These are phyloP conservation scores for Anguilla pacifica DNA, from an alignment of 2,797 vertebrate genomes.

Conservation along the genomic window DNA sequence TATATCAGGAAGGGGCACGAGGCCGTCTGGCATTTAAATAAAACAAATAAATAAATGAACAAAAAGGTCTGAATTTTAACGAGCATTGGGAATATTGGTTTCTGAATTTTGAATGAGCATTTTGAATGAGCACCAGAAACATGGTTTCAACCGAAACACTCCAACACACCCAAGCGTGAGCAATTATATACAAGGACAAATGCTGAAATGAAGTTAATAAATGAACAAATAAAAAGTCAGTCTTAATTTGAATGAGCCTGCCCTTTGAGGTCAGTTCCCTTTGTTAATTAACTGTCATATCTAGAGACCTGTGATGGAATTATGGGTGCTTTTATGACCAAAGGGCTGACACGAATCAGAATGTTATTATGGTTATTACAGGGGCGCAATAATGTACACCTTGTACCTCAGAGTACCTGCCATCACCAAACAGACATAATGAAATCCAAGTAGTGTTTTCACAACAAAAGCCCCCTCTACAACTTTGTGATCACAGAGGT, in stretches of 20 bases:
- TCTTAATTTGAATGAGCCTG: not conserved
- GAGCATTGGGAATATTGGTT: not conserved
- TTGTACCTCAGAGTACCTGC: not conserved
- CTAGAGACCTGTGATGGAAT: not conserved
- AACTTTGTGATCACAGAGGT: not conserved
- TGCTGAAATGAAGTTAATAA: not conserved
- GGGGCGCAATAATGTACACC: not conserved
- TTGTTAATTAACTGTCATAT: not conserved
- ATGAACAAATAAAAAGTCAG: not conserved
- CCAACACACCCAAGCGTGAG: not conserved
- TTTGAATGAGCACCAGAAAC: not conserved
- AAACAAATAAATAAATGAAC: not conserved
- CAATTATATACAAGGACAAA: not conserved
- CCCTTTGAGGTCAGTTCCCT: not conserved
- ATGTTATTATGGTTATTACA: not conserved
- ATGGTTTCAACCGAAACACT: not conserved
- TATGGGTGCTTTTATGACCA: not conserved
- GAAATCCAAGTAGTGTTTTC: not conserved
- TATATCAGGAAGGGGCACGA: not conserved
- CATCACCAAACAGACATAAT: not conserved
- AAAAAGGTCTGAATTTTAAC: not conserved
- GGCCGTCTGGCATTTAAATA: not conserved
- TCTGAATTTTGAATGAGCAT: not conserved
- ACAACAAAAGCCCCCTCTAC: not conserved
- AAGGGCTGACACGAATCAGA: not conserved